Evolutionary conservation across 1,140 invertebrate genomes (phyloP).

Genomic region (Matsumurasca onukii): DNA sequence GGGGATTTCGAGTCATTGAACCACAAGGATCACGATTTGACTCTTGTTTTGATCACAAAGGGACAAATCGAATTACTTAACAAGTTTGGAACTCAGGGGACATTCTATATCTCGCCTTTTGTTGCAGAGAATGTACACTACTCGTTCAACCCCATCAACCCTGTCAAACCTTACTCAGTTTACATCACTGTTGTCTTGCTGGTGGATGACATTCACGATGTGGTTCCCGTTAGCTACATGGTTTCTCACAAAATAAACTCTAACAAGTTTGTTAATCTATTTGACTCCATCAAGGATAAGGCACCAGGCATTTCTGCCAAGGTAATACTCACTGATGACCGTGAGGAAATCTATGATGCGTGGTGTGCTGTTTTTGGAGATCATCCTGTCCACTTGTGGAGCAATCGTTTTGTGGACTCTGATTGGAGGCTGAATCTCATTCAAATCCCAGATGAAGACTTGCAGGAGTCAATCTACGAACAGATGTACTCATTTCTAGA

Average conservation of each 20-base stretch:
- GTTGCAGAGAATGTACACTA: neutral
- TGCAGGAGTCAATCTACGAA: slow-evolving; percentile 33
- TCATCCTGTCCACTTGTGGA: slow-evolving; percentile 22
- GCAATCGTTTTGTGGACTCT: slow-evolving; percentile 32
- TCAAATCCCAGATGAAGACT: slow-evolving; percentile 28
- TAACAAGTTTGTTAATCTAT: slow-evolving; percentile 14
- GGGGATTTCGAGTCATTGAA: neutral
- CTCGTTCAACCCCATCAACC: neutral
- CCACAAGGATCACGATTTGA: slow-evolving; percentile 8
- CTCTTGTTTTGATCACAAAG: slow-evolving; percentile 30
- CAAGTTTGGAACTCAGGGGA: slow-evolving; percentile 29
- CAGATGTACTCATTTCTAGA: slow-evolving; percentile 30
- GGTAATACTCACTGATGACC: slow-evolving; percentile 31
- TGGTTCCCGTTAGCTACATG: slow-evolving; percentile 30
- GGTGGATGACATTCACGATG: slow-evolving; percentile 31
- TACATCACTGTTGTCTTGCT: slow-evolving; percentile 27
- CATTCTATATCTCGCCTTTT: slow-evolving; percentile 28
- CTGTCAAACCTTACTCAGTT: slow-evolving; percentile 12
- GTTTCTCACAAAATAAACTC: neutral
- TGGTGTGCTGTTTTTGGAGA: slow-evolving; percentile 31
- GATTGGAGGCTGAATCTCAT: slow-evolving; percentile 32
- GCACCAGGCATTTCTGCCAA: slow-evolving; percentile 13
- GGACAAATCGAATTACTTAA: slow-evolving; percentile 29
- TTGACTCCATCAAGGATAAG: slow-evolving; percentile 17
- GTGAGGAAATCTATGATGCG: neutral